These are phyloP conservation scores for Taeniopygia guttata DNA, from an alignment of 2,797 vertebrate genomes.

Conservation along the genomic window DNA sequence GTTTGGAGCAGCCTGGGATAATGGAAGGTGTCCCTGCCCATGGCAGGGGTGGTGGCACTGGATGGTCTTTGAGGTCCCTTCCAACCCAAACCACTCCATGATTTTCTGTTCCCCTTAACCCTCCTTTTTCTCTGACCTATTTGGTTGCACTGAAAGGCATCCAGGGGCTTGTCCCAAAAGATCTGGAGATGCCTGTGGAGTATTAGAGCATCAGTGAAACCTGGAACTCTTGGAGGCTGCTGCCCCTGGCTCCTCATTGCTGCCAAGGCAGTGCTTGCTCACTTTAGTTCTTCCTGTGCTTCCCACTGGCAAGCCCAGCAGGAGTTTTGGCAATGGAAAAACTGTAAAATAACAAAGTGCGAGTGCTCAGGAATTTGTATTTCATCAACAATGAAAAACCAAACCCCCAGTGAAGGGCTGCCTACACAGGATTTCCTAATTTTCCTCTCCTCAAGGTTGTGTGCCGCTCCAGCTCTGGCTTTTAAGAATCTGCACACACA, in stretches of 20 bases:
- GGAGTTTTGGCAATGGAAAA: background rate
- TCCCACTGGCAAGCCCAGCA: background rate
- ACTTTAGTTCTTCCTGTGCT: background rate
- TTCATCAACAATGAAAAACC: background rate
- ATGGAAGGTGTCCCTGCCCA: background rate
- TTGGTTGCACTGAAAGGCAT: background rate
- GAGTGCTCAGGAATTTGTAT: background rate
- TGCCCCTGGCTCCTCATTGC: background rate
- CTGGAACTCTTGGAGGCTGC: background rate
- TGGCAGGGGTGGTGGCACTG: background rate
- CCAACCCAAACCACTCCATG: background rate
- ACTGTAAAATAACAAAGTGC: background rate
- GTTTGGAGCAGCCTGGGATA: background rate
- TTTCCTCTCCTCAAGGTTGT: background rate
- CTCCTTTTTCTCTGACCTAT: background rate
- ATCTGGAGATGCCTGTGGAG: background rate
- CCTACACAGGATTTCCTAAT: background rate
- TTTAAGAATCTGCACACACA: background rate
- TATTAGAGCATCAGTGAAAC: background rate
- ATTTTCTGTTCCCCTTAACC: background rate
- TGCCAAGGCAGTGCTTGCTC: background rate
- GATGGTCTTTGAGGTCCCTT: background rate
- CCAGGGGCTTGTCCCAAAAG: background rate
- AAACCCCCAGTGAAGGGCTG: background rate
- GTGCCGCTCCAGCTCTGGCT: background rate